Base-by-base conservation (phyloP, 2,113 vertebrate genomes). In the Tor tambroides region DNA sequence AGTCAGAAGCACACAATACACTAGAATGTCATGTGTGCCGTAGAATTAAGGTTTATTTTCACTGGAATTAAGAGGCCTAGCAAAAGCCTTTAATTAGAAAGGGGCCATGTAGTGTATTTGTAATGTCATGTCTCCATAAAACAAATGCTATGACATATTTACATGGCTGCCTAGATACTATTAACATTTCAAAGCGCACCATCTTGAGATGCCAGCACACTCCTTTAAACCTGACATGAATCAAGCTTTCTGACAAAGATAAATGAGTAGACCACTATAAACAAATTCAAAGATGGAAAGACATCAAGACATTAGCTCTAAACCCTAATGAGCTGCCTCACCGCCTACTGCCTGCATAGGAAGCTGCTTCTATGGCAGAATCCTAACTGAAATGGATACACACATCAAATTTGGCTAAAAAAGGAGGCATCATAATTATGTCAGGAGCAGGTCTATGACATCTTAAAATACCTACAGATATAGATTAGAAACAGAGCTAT, bases 201-300 rank as follows among this genome's bases (percentile, higher is more conserved):
- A 82, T 82, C 32, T 43, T 67, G 21, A 59, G 78, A 61, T 75
- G 17, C 28, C 76, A 28, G n/a, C 75, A 78, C n/a, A 51, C 43
- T 30, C 43, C 28, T 23, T 79, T 54, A 79, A 67, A 30, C 21
- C 80, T 46, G 38, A 63, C 80, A 67, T n/a, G 61, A 67, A 67
- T 82, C 38, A 41, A 65, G 38, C 21, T 21, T n/a, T 67, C 38
- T 46, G 80, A 65, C n/a, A 82, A 82, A 49, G 38, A 65, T 28
- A 82, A 46, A 79, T 46, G 15, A 79, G 28, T 32, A 32, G n/a
- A 79, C 8, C 49, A 79, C 17, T 30, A 17, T 69, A 30, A 46
- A 83, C 28, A 54, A 28, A 83, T 35, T 32, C 26, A 21, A 51
- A 69, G 28, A 49, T 10, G 2, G 79, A 54, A 80, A 61, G 30